Conservation (phyloP, 2,888 invertebrate genomes). For the Melanargia galathea region DNA sequence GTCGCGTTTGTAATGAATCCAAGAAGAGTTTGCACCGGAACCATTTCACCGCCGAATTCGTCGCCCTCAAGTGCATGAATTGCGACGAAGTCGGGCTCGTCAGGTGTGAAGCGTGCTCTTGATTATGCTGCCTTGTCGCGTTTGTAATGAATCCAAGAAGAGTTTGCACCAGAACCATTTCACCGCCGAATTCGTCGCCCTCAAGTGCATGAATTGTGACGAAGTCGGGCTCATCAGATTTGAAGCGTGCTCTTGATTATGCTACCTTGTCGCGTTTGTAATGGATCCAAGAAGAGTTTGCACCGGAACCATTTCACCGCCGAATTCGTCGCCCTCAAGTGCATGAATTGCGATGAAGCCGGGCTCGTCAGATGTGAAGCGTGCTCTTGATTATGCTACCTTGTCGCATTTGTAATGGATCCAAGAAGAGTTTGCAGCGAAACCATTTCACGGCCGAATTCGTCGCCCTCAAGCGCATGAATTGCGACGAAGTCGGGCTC, state of each 20-base stretch:
- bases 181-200: conserved; percentile 95
- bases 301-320: conserved; percentile 97
- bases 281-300: conserved; percentile 97
- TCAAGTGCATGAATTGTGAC: conserved; percentile 97
- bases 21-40: conserved; percentile 97
- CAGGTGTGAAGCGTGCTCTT: conserved; percentile 91
- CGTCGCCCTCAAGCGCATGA: conserved; percentile 96
- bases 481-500: conserved; percentile 97
- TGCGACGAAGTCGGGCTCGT: conserved; percentile 97
- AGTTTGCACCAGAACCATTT: conserved; percentile 96
- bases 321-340: conserved; percentile 95
- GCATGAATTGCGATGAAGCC: conserved; percentile 97
- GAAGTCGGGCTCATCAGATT: conserved; percentile 96
- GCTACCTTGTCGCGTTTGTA: conserved; percentile 95
- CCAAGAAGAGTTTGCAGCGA: conserved; percentile 96
- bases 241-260: conserved; percentile 88
- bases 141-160: conserved; percentile 98
- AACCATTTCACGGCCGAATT: conserved; percentile 97
- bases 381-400: conserved; percentile 90
- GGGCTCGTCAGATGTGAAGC: conserved; percentile 94
- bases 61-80: conserved; percentile 96
- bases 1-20: conserved; percentile 95
- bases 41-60: conserved; percentile 96
- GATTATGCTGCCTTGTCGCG: conserved; percentile 91
- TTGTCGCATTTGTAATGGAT: conserved; percentile 96